Base-by-base conservation (phyloP, 2,888 invertebrate species). In the Cancer borealis region DNA sequence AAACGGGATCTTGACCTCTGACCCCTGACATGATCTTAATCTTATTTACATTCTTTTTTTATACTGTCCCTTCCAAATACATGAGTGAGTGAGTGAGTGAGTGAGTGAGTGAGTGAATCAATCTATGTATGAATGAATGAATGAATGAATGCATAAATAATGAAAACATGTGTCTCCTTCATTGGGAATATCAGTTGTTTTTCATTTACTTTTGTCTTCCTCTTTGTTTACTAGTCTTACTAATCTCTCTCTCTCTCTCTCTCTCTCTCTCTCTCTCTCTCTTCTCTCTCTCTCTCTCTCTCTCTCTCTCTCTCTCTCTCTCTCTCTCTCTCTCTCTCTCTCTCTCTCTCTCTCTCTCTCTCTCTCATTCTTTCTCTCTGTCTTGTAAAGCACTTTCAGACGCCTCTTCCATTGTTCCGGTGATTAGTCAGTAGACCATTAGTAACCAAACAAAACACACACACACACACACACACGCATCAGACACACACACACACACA, bases 401-500 rank as follows among this genome's bases (percentile, higher is more conserved):
- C 84, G 26, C 21, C 84, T 17, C 84, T 84, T 39, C 14, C 84
- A 12, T 39, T 84, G 30, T 84, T 39, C 14, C n/a, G 26, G 8
- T 14, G 30, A 26, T 84, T 39, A 30, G 30, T 84, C 84, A 30
- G 12, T 21, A 12, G 17, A 26, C 10, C 84, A 30, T 54, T 54
- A 54, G 54, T 12, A 54, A 54, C 12, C 54, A 54, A 54, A 54
- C 54, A 54, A 54, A 17, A 17, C 39, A 39, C 39, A 39, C 39
- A 39, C 39, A 39, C 39, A 39, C 49, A 49, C 39, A 10, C 45
- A 88, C 45, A 88, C 45, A 88, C 88, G 45, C 88, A 88, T n/a
- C 88, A 88, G 46, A 88, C 88, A 88, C 88, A 88, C 88, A 88
- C 88, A 88, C 88, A 88, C 88, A 88, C 88, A 88, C 88, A 88